phyloP scores from a whole-genome alignment of 2,888 invertebrate species.

The Dermolepida albohirtum region DNA sequence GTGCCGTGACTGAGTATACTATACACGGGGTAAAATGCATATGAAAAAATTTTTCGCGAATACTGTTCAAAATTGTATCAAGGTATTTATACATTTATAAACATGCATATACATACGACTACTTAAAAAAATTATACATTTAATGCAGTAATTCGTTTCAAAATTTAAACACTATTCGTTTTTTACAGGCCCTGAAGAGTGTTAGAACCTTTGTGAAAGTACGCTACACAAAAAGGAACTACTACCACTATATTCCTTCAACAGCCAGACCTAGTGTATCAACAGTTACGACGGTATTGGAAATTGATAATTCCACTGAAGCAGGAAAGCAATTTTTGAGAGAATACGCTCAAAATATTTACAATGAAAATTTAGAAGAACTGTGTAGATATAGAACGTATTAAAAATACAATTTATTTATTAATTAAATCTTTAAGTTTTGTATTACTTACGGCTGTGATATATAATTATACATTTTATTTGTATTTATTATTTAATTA shows the following conservation, averaged over 20 bases:
- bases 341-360: conserved; percentile 57
- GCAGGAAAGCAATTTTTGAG: conserved; percentile 45
- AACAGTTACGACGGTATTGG: conserved; percentile 58
- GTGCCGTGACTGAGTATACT: too few species aligned
- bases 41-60: conserved; percentile 25
- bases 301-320: conserved; percentile 52
- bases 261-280: conserved; percentile 56
- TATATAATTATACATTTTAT: neutral
- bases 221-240: conserved; percentile 50
- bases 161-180: neutral
- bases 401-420: conserved; percentile 9
- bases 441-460: conserved; percentile 32
- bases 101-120: too few species aligned
- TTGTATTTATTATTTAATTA: too few species aligned
- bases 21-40: neutral
- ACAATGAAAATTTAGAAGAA: conserved; percentile 56
- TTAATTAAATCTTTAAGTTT: neutral
- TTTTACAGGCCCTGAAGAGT: conserved; percentile 55
- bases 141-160: too few species aligned
- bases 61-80: conserved; percentile 56
- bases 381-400: conserved; percentile 14
- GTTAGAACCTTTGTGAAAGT: conserved; percentile 54
- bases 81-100: conserved; percentile 49
- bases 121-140: too few species aligned
- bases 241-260: conserved; percentile 52